phyloP scores from a whole-genome alignment of 2,797 vertebrate genomes.

The Propithecus deckenii region DNA sequence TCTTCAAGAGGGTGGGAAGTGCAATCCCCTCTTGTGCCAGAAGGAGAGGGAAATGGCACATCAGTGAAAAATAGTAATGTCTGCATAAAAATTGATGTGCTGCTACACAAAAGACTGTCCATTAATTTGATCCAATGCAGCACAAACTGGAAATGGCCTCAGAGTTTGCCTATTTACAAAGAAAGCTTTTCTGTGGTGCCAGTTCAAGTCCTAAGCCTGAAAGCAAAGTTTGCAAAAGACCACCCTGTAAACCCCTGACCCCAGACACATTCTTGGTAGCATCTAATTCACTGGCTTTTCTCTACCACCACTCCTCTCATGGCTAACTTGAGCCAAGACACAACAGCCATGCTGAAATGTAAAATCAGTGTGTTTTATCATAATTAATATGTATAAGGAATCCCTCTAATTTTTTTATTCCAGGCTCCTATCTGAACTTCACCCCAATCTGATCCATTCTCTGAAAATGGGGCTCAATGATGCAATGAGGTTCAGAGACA shows the following conservation, averaged over 20 bases:
- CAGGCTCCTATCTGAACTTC: not conserved
- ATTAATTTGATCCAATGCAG: not conserved
- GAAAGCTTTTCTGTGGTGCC: not conserved
- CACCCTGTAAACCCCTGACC: not conserved
- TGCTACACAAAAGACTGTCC: not conserved
- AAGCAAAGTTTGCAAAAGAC: not conserved
- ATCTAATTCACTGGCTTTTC: not conserved
- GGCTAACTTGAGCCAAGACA: not conserved
- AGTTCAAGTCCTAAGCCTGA: not conserved
- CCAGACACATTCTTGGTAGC: not conserved
- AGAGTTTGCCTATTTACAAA: not conserved
- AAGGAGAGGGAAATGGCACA: not conserved
- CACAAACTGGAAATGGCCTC: constrained; percentile 12
- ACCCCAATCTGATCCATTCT: not conserved
- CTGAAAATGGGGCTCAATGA: not conserved
- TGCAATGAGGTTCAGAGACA: not conserved
- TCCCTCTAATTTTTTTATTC: not conserved
- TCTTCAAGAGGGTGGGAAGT: not conserved
- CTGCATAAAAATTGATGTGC: not conserved
- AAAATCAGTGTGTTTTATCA: not conserved
- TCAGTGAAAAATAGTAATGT: constrained; percentile 4
- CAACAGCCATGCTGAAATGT: not conserved
- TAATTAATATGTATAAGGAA: not conserved
- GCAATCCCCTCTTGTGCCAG: not conserved
- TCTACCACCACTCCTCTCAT: not conserved